A percentile compares a stretch with the other conserved stretches of the same genome.
Conservation (phyloP, 2,888 invertebrate species). For the Coleophora deauratella region DNA sequence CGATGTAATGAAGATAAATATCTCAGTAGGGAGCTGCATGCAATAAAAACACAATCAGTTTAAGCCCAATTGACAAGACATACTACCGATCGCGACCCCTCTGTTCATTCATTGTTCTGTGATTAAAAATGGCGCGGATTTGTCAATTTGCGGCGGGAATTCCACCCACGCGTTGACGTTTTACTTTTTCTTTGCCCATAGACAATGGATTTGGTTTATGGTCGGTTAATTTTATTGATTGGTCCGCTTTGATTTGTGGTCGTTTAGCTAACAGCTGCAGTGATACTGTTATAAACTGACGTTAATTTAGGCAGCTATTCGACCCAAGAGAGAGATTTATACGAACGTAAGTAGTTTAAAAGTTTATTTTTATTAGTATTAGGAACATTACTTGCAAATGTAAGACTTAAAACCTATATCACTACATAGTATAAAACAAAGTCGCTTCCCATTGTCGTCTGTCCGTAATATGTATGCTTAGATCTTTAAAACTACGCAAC, state of each 20-base stretch:
- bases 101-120: slow-evolving; percentile 16
- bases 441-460: too few relatives aligned
- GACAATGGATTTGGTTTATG: slow-evolving; percentile 15
- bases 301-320: too few relatives aligned
- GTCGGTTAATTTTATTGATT: slow-evolving; percentile 11
- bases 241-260: not conserved
- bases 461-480: too few relatives aligned
- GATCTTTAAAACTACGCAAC: too few relatives aligned
- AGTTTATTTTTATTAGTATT: too few relatives aligned
- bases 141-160: slow-evolving; percentile 13
- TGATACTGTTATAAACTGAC: slow-evolving; percentile 6
- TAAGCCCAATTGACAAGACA: slow-evolving; percentile 65
- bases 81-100: slow-evolving; percentile 37
- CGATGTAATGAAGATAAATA: slow-evolving; percentile 68
- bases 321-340: slow-evolving; percentile 24
- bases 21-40: slow-evolving; percentile 49
- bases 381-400: too few relatives aligned
- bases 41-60: slow-evolving; percentile 69
- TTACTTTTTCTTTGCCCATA: slow-evolving; percentile 37
- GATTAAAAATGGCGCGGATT: slow-evolving; percentile 37
- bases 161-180: slow-evolving; percentile 48
- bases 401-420: too few relatives aligned
- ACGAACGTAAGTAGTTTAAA: too few relatives aligned
- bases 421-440: too few relatives aligned
- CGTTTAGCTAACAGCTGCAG: slow-evolving; percentile 35